Percentiles rank a stretch among this genome's conserved stretches.
phyloP scores from a whole-genome alignment of 2,888 invertebrate genomes.

The Muscina levida region DNA sequence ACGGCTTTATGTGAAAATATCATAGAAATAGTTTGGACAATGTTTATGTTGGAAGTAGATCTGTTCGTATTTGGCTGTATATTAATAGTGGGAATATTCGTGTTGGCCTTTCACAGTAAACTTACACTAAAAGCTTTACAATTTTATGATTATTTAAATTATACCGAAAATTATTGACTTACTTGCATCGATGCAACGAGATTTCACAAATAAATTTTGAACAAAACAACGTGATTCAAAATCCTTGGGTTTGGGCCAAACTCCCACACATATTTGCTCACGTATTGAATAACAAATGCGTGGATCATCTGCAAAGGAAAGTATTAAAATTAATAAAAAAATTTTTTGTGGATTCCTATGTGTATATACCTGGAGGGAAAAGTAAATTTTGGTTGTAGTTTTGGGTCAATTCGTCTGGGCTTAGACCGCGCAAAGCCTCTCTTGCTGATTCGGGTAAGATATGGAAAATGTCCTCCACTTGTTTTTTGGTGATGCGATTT shows the following conservation, averaged over 20 bases:
- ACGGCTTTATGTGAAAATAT: slow-evolving; percentile 68
- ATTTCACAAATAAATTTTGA: slow-evolving; percentile 87
- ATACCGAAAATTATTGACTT: slow-evolving; percentile 69
- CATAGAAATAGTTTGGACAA: slow-evolving; percentile 68
- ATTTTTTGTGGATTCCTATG: neutral
- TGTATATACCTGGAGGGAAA: slow-evolving; percentile 84
- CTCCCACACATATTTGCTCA: slow-evolving; percentile 94
- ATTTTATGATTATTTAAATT: slow-evolving; percentile 71
- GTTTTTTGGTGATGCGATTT: slow-evolving; percentile 87
- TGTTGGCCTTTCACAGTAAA: slow-evolving; percentile 69
- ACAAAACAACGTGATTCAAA: slow-evolving; percentile 89
- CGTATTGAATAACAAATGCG: slow-evolving; percentile 94
- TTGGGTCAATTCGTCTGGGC: slow-evolving; percentile 79
- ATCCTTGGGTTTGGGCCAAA: slow-evolving; percentile 89
- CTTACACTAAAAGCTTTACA: slow-evolving; percentile 69
- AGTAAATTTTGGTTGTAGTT: slow-evolving; percentile 87
- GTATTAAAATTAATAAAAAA: slow-evolving; percentile 24
- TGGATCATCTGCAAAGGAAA: slow-evolving; percentile 82
- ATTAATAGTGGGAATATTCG: slow-evolving; percentile 68
- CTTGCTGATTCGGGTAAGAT: slow-evolving; percentile 73
- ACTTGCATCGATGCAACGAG: slow-evolving; percentile 93
- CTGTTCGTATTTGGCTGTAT: slow-evolving; percentile 66
- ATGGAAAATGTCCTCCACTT: slow-evolving; percentile 84
- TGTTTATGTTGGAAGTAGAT: slow-evolving; percentile 67
- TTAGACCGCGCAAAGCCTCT: slow-evolving; percentile 63